Evolutionary conservation across 2,113 vertebrate species (phyloP), one percentile per base, ranked within the genome.

Genomic region (Scortum barcoo): DNA sequence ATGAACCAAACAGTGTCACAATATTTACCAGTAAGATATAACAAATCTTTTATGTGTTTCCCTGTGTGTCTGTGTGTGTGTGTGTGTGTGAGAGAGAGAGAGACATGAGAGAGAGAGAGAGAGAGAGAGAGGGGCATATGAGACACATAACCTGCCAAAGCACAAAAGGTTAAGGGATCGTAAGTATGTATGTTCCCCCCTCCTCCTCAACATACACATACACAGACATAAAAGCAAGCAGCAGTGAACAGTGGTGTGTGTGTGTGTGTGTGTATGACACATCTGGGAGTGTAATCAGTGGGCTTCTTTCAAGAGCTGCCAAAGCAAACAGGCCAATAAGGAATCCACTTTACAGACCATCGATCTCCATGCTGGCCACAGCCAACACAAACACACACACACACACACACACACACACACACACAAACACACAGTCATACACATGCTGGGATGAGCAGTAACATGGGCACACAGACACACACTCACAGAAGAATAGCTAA

Each of bases 331-430:
- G 95, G 95, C 96, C 97, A 98, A 98, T 98, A 98, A 97, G 97
- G 97, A 98, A 98, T 98, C 96, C 97, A 99, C 98, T 99, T 98
- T 98, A 96, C 97, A 98, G 97, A 97, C 97, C 98, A 99, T 99
- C 97, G 97, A 98, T 99, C 97, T 97, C 95, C 91, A n/a, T n/a
- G 86, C 92, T 81, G 84, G 93, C 95, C 96, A 95, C 95, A 95
- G 97, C 97, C 98, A 99, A 99, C 89, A 93, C 88, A 92, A 84
- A 93, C 83, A 88, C 76, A 82, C 62, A 85, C 71, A 48, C 48
- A 51, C 58, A 72, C 60, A 40, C 63, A 8, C 62, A 5, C 81
- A 60, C 72, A 33, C 51, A 53, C 69, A 61, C 71, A 68, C 60
- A 56, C 54, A 58, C 69, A 57, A 58, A 36, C 74, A 72, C 56